Evolutionary conservation across 2,797 vertebrate genomes (phyloP), one percentile per base, ranked within the genome.

Genomic region (Crocodylus rhombifer): DNA sequence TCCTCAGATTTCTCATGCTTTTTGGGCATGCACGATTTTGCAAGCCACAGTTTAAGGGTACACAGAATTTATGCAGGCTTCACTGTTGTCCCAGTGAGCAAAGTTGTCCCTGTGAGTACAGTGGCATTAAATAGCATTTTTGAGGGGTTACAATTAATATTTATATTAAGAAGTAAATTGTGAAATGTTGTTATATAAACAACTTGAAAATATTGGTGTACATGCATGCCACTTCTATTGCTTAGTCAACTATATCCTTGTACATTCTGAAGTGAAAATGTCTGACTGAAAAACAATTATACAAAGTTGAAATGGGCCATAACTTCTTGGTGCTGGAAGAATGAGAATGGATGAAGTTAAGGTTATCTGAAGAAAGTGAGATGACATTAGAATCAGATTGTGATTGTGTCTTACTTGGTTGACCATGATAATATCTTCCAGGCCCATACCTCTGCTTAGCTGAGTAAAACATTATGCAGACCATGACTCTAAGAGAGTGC

Each of bases 91-190:
- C 36, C 69, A 73, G 14, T 73, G 23, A 51, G 10, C 10, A 51
- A 51, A 51, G 42, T 51, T 51, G 25, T 55, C 11, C 11, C 13
- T 82, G 12, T 28, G 69, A 74, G 51, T 61, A 67, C 71, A 80
- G 14, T 86, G 80, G 30, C 56, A 86, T 60, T 62, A 91, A 93
- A 61, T 60, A 77, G 26, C 67, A n/a, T 87, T n/a, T 74, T 60
- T 88, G 36, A 91, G 91, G 89, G 4, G 36, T 94, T 88, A 86
- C 78, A 87, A 91, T 91, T 79, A 93, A 61, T 94, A 92, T 89
- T 95, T 94, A 57, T 3, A 25, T 79, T 71, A 90, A 21, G 74
- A 36, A 82, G 73, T 71, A 88, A 88, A 88, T 64, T 58, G 71
- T 79, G 55, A 84, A 85, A 85, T 84, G 3, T 20, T 7, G 2